phyloP scores from a whole-genome alignment of 2,888 invertebrate genomes.

The Coenonympha arcania region DNA sequence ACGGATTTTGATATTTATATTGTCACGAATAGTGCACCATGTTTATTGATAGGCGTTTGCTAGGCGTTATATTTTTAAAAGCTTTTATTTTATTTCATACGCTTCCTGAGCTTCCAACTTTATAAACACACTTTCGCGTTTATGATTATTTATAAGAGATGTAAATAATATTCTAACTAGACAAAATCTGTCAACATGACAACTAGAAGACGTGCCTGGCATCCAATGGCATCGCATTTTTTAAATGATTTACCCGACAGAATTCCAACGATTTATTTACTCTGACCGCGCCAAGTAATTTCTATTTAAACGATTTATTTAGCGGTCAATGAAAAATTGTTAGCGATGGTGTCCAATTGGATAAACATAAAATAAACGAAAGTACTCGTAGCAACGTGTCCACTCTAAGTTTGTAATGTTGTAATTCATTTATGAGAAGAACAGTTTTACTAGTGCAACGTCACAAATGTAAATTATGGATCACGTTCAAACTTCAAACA shows the following conservation, averaged over 20 bases:
- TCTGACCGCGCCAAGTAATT: constrained; percentile 23
- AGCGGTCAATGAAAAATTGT: constrained; percentile 14
- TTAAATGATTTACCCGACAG: constrained; percentile 17
- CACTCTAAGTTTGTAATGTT: no score
- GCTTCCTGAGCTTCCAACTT: no score
- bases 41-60: neutral
- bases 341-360: constrained; percentile 4
- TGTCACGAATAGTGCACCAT: no score
- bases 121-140: neutral
- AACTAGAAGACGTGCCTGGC: constrained; percentile 12
- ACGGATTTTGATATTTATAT: no score
- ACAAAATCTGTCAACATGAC: constrained; percentile 11
- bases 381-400: no score
- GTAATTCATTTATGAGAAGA: no score
- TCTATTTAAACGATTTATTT: constrained; percentile 13
- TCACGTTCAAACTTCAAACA: no score
- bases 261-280: constrained; percentile 15
- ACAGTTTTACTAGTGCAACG: no score
- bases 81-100: no score
- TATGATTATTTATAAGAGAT: constrained; percentile 11
- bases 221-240: constrained; percentile 16
- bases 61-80: no score
- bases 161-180: constrained; percentile 6
- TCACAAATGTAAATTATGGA: no score
- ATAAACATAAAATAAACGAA: neutral